Evolutionary conservation across 1,140 invertebrate genomes (phyloP), one percentile per base, ranked within the genome.

Genomic region (Brachionus koreanus): DNA sequence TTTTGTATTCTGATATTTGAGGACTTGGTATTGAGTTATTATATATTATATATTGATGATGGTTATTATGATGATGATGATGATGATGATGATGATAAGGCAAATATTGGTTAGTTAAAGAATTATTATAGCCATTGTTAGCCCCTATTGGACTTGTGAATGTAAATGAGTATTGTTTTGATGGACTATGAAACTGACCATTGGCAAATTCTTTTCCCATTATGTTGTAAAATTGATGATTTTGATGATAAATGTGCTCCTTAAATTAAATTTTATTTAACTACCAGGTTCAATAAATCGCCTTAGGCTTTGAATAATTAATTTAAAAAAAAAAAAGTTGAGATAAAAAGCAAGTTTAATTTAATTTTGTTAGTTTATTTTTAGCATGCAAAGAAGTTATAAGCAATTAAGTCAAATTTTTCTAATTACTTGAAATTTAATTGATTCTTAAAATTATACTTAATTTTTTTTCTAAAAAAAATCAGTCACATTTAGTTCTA

Each of bases 181-280:
- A 39, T 37, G 65, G 65, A 19, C 65, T 69, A 16, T 35, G n/a
- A 39, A 39, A 69, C n/a, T 69, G 65, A 19, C 35, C n/a, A 19
- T 42, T 69, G 6, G 37, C 12, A n/a, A 13, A 12, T 19, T 69
- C 65, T 39, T 69, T 69, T 0, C 33, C 37, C 65, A 69, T 69
- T 69, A 69, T 69, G 12, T 37, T 37, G 37, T 69, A 69, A 16
- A 39, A 39, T 69, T 69, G 65, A n/a, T 69, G 10, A 19, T 69
- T n/a, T 37, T 69, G 65, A 69, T 69, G 65, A 9, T 69, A 69
- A 39, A 69, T 37, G 5, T 69, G 65, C n/a, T 69, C 65, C 65
- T 69, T 69, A 19, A 39, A 39, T 9, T 16, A 69, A 19, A 39
- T 65, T 9, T 7, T 19, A 39, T 69, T 19, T 7, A 39, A 5